Base-by-base conservation (phyloP, 2,888 invertebrate species). In the Ormyrus pomaceus region DNA sequence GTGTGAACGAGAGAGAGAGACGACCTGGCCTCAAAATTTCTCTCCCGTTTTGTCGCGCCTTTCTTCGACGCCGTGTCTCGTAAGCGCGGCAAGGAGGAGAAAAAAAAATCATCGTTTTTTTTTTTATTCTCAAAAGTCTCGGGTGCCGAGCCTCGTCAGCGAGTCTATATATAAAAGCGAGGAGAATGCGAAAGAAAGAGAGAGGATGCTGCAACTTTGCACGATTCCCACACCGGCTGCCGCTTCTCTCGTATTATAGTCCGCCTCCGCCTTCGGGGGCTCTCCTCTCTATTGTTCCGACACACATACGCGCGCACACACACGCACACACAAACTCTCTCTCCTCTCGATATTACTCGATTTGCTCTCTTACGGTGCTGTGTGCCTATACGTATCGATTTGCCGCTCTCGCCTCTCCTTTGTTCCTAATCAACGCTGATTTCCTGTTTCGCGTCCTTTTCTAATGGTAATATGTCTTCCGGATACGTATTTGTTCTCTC, bases 151-250 rank as follows among this genome's bases (percentile, higher is more conserved):
- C 58, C 48, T 56, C 64, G 50, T 70, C 70, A 77, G 55, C 64
- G 48, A 6, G 13, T 55, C 61, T 68, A 69, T 66, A 66, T 19
- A 45, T 70, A 51, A 72, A 76, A 65, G 66, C 8, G 59, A 55
- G 48, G 78, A 69, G 78, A 80, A 72, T 59, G 74, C 55, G 58
- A 81, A 76, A 77, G 77, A 73, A 51, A 79, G 82, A 81, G 77
- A 83, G 82, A 79, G 79, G 79, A 77, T 82, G 65, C 78, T 80
- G 79, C 70, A 76, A 73, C 76, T 83, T 82, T 81, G 81, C 84
- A 53, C 77, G 55, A 83, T 84, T 83, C 82, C 82, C 79, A 74
- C 80, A 76, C 51, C 70, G 66, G 73, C 66, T 69, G 64, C 66
- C 53, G 55, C 70, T 68, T 34, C 19, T 68, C 61, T 65, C 46